phyloP scores from a whole-genome alignment of 1,140 invertebrate species.

The Wasmannia auropunctata region DNA sequence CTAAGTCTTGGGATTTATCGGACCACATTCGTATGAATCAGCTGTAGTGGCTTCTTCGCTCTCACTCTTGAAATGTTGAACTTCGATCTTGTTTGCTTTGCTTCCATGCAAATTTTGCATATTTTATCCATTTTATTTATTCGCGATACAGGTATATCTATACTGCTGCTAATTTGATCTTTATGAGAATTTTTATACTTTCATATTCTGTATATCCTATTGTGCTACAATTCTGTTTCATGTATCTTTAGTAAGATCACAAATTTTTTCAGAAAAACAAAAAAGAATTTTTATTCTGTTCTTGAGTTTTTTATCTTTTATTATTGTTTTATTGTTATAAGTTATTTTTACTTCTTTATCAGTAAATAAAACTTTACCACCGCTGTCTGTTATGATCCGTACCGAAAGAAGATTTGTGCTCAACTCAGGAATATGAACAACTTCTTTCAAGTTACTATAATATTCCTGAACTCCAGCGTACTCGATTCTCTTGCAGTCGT shows the following conservation, averaged over 20 bases:
- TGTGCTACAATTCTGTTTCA: too few relatives aligned
- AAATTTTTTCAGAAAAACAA: too few relatives aligned
- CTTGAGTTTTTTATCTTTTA: too few relatives aligned
- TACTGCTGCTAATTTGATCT: too few relatives aligned
- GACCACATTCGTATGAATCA: conserved; percentile 14
- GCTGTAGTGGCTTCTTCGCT: neutral
- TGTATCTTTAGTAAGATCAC: too few relatives aligned
- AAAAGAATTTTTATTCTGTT: too few relatives aligned
- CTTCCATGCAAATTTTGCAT: neutral
- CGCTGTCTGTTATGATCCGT: neutral
- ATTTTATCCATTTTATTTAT: neutral
- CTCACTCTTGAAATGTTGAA: neutral
- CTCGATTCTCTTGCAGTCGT: neutral
- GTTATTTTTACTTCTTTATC: too few relatives aligned
- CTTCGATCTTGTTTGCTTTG: neutral
- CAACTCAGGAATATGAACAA: neutral
- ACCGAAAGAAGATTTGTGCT: neutral
- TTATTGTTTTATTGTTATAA: too few relatives aligned
- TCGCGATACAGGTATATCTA: too few relatives aligned
- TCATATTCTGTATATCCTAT: too few relatives aligned
- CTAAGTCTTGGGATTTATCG: neutral
- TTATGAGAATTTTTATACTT: too few relatives aligned
- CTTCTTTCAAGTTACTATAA: neutral
- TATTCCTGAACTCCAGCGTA: neutral
- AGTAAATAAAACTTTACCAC: too few relatives aligned